Evolutionary conservation across 2,888 invertebrate species (phyloP), one percentile per base, ranked within the genome.

Genomic region (Pseudococcus viburni): DNA sequence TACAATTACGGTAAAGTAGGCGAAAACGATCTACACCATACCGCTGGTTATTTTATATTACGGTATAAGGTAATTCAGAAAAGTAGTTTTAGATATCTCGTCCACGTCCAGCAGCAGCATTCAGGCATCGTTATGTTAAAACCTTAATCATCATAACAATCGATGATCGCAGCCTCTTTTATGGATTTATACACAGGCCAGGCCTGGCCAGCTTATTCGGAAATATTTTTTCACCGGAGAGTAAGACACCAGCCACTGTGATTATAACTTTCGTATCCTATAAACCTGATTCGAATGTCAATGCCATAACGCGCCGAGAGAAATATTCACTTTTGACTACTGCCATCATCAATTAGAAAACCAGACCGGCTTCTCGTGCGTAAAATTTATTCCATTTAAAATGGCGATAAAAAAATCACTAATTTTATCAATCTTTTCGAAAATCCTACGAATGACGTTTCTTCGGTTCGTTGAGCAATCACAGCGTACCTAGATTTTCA

Each of bases 1-100:
- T 73, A 73, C 73, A 73, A 73, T 73, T 73, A 73, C 73, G 73
- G 39, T 73, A 73, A 73, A 33, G 73, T 73, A 73, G 73, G 73
- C 73, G 73, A 73, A 73, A 73, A 73, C 73, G 73, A 73, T 73
- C 73, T 7, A 15, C 15, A 22, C 22, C 22, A 9, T 12, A 15
- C 12, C 33, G 39, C 73, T 73, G 33, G 73, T 73, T 39, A 73
- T 73, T 73, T 73, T 73, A 73, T 73, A 73, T 73, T 73, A 73
- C 73, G 73, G 33, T 73, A 73, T 73, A 73, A 33, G 73, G 73
- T 73, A 73, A 73, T 73, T 73, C 33, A 73, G 73, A 73, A 73
- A 73, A 73, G 73, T 39, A 73, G 73, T 73, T 73, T 33, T 39
- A 26, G 39, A 73, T 73, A 73, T 73, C 73, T 73, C 33, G 73